phyloP scores from a whole-genome alignment of 2,888 invertebrate species.

The Falcaria lacertinaria region DNA sequence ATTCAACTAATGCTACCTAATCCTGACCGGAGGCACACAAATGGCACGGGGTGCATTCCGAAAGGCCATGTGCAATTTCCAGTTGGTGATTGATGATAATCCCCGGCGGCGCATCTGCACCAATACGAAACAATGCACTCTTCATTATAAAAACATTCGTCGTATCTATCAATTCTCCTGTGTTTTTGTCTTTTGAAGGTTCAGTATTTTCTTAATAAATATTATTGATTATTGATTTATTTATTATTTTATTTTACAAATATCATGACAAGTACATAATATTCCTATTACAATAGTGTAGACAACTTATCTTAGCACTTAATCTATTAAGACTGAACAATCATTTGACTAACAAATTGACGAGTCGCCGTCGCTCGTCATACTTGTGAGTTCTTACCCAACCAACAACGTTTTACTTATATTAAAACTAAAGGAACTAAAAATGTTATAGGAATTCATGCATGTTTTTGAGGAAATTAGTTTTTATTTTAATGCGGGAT shows the following conservation, averaged over 20 bases:
- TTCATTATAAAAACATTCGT: constrained; percentile 35
- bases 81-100: constrained; percentile 75
- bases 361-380: too few species aligned
- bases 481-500: constrained; percentile 21
- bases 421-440: too few species aligned
- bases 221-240: too few species aligned
- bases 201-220: too few species aligned
- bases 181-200: neutral
- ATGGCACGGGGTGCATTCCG: constrained; percentile 63
- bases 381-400: too few species aligned
- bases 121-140: constrained; percentile 49
- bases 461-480: constrained; percentile 8
- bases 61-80: constrained; percentile 70
- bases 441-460: neutral
- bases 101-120: constrained; percentile 48
- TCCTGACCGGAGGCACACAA: constrained; percentile 64
- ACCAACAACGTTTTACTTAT: too few species aligned
- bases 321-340: too few species aligned
- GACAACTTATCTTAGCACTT: too few species aligned
- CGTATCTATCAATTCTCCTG: constrained; percentile 10
- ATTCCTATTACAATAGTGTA: too few species aligned
- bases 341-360: too few species aligned
- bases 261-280: too few species aligned
- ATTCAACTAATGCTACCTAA: constrained; percentile 75
- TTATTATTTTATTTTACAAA: too few species aligned